These are phyloP conservation scores for Drosophila ficusphila DNA, from an alignment of 1,140 invertebrate genomes.

Conservation along the genomic window DNA sequence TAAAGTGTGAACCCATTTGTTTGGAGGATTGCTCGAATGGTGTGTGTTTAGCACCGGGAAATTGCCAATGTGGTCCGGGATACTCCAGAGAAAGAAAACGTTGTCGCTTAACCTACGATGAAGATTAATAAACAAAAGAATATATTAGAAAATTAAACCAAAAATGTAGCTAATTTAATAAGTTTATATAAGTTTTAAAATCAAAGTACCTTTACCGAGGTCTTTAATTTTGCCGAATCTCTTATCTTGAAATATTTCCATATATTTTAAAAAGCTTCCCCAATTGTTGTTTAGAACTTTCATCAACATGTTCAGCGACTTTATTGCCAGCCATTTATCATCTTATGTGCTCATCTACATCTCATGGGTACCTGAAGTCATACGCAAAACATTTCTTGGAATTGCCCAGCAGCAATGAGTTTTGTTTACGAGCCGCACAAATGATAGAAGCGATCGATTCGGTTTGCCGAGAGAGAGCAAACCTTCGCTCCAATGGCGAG, in stretches of 20 bases:
- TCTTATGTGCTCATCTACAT: neutral
- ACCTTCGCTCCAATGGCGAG: constrained; percentile 49
- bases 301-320: neutral
- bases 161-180: too few relatives aligned
- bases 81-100: constrained; percentile 29
- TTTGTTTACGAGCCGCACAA: constrained; percentile 28
- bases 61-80: constrained; percentile 84
- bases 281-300: neutral
- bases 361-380: constrained; percentile 11
- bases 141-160: too few relatives aligned
- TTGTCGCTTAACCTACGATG: too few relatives aligned
- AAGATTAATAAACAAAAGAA: neutral
- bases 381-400: constrained; percentile 24
- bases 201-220: too few relatives aligned
- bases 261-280: neutral
- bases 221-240: too few relatives aligned
- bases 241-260: too few relatives aligned
- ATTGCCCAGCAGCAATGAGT: constrained; percentile 20
- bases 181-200: too few relatives aligned
- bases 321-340: neutral
- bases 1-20: constrained; percentile 86
- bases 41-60: constrained; percentile 85
- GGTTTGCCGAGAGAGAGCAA: constrained; percentile 19
- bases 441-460: constrained; percentile 22
- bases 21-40: constrained; percentile 86